Evolutionary conservation across 2,888 invertebrate genomes (phyloP), one percentile per base, ranked within the genome.

Genomic region (Drosophila pseudotakahashii): DNA sequence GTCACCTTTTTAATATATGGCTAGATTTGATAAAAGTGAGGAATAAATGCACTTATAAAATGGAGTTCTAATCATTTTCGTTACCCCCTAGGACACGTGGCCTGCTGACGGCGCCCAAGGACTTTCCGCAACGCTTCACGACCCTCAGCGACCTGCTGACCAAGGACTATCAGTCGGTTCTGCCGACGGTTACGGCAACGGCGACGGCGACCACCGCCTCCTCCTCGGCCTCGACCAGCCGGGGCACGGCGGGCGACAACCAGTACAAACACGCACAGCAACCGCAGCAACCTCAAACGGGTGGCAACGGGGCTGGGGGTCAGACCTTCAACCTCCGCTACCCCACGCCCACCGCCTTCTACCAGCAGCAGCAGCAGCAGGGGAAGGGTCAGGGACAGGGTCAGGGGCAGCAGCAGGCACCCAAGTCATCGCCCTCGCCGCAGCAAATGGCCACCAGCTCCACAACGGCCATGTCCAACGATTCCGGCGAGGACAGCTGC

Each of bases 131-230:
- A 76, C 91, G 92, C 70, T 91, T 89, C 69, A 91, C 88, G 84
- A 90, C 91, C 63, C 78, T 92, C 51, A 89, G 86, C 79, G 92
- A 92, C 78, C 85, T 92, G 78, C 85, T 92, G 64, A 88, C 90
- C 78, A 92, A 92, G 83, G 92, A 92, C 73, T 92, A 91, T 75
- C 92, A 90, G 64, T 45, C 68, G 37, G 57, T 58, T 14, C 59
- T 37, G 10, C 53, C 62, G 13, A 34, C 36, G 13, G 61, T 32
- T 47, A 64, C 73, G 2, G 51, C 64, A 2, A 66, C 66, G 26
- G 67, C 66, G 2, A 66, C 66, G n/a, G 52, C 66, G 32, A 39
- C 67, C 7, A 57, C 59, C 44, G 47, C 62, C 61, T 30, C 74
- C 59, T 54, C 73, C 39, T 78, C 74, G 57, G 52, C 73, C 39